Conservation (phyloP, 2,797 vertebrate species). For the Tolypeutes matacus region DNA sequence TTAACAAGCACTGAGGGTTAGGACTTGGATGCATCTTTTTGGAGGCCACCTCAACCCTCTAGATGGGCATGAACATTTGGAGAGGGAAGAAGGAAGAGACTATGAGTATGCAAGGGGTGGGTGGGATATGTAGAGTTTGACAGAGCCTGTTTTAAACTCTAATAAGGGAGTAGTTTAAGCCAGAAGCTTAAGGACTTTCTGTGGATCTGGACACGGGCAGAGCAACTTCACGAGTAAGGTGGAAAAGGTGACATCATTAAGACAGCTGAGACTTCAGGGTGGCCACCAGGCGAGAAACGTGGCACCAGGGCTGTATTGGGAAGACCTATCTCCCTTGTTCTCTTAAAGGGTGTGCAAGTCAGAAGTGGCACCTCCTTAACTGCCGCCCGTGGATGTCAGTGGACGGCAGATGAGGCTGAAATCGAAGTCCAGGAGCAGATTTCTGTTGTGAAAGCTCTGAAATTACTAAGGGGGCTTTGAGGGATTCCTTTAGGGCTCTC, state of each 20-base stretch:
- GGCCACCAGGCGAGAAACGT: background rate
- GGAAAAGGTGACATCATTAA: background rate
- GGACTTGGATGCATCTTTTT: background rate
- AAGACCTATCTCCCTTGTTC: background rate
- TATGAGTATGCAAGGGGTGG: background rate
- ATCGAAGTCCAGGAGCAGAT: background rate
- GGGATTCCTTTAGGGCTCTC: background rate
- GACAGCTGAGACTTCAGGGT: no score
- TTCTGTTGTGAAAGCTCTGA: background rate
- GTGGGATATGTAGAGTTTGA: background rate
- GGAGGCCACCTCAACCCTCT: background rate
- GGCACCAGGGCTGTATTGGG: background rate
- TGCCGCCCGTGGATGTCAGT: no score
- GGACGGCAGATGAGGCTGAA: background rate
- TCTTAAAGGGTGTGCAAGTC: background rate
- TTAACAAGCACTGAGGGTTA: background rate
- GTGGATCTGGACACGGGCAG: background rate
- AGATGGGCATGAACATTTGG: background rate
- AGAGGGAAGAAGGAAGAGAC: background rate
- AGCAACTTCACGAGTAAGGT: background rate
- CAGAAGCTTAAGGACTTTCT: background rate
- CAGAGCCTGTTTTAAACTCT: background rate
- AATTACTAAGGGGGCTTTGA: background rate
- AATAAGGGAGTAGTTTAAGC: background rate
- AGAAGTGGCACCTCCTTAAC: fast-evolving